These are phyloP conservation scores for Poeciliopsis presidionis DNA, from an alignment of 2,797 vertebrate species.

Conservation along the genomic window DNA sequence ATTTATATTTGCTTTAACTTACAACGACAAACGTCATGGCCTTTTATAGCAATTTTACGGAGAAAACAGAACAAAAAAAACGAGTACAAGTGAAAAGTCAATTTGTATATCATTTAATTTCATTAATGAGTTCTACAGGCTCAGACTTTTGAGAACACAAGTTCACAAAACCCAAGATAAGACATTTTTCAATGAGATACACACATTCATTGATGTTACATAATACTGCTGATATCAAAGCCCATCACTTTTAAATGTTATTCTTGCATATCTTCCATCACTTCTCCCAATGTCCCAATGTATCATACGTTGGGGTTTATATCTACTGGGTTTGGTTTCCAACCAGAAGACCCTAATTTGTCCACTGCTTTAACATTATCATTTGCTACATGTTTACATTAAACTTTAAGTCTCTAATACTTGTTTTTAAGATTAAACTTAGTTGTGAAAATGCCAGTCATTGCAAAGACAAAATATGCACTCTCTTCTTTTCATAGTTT, in stretches of 20 bases:
- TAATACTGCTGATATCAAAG: background rate
- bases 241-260: background rate
- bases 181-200: background rate
- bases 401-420: background rate
- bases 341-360: background rate
- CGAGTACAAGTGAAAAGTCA: background rate
- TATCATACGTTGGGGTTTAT: background rate
- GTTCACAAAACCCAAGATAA: background rate
- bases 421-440: background rate
- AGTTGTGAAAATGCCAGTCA: background rate
- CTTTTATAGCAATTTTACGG: background rate
- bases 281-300: background rate
- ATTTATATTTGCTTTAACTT: background rate
- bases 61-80: background rate
- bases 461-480: background rate
- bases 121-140: background rate
- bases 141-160: background rate
- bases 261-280: background rate
- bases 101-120: background rate
- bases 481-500: background rate
- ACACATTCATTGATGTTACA: background rate
- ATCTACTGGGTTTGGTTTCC: background rate
- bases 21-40: background rate
- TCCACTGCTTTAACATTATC: background rate
- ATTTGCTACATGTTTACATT: background rate